phyloP scores from a whole-genome alignment of 2,888 invertebrate species.

The Drosophila buzzatii region DNA sequence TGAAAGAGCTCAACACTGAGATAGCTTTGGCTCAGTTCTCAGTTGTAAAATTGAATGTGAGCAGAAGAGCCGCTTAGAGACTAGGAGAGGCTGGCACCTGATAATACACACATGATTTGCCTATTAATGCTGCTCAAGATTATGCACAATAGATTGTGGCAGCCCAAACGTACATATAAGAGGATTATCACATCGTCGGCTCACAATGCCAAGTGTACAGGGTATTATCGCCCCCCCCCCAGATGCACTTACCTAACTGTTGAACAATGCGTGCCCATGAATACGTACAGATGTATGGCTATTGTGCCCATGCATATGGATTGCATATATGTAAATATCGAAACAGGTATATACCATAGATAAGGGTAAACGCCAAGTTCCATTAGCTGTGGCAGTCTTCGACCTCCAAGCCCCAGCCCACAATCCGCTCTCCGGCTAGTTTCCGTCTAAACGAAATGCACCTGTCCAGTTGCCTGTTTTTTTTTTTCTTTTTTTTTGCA shows the following conservation, averaged over 20 bases:
- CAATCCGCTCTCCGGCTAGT: background rate
- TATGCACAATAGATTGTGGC: background rate
- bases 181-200: background rate
- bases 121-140: background rate
- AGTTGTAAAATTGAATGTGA: background rate
- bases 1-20: background rate
- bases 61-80: background rate
- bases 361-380: conserved; percentile 5
- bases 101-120: background rate
- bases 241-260: conserved; percentile 1
- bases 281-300: background rate
- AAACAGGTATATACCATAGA: background rate
- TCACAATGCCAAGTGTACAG: background rate
- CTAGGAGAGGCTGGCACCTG: background rate
- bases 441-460: conserved; percentile 4
- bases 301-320: conserved; percentile 12
- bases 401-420: background rate
- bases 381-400: background rate
- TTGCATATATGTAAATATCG: conserved; percentile 6
- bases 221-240: too few species aligned
- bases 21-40: background rate
- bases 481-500: background rate
- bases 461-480: background rate
- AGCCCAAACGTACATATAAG: background rate
- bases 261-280: conserved; percentile 14